Evolutionary conservation across 1,140 invertebrate species (phyloP).

Genomic region (Drosophila trapezifrons): DNA sequence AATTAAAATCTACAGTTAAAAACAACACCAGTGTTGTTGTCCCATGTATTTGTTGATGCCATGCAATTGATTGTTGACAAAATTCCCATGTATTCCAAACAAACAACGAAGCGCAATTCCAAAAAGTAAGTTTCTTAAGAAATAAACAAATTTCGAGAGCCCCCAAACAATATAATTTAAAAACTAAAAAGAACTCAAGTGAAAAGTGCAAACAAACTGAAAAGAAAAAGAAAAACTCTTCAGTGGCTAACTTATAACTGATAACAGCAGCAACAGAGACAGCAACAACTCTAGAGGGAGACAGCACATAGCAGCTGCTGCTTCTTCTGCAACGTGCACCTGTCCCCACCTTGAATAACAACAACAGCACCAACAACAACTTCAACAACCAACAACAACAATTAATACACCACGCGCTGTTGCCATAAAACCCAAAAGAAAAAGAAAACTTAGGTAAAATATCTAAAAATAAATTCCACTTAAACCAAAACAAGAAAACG

Average conservation of each 20-base stretch:
- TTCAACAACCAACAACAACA: constrained; percentile 48
- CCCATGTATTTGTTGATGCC: constrained; percentile 80
- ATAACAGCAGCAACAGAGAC: constrained; percentile 46
- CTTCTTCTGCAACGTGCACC: constrained; percentile 49
- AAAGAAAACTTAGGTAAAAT: constrained; percentile 82
- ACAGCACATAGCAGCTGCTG: constrained; percentile 51
- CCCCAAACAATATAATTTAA: constrained; percentile 10
- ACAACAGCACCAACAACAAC: constrained; percentile 21
- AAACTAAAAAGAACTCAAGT: constrained; percentile 10
- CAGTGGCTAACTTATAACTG: constrained; percentile 40
- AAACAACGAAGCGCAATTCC: constrained; percentile 84
- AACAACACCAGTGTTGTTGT: constrained; percentile 64
- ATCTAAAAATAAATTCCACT: constrained; percentile 82
- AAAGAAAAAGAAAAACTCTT: constrained; percentile 13
- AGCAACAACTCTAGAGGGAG: constrained; percentile 34
- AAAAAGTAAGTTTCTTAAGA: constrained; percentile 80
- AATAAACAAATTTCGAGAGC: constrained; percentile 13
- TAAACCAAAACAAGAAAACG: constrained; percentile 56
- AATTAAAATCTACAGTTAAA: constrained; percentile 22
- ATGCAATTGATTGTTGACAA: constrained; percentile 84
- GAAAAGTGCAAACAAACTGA: constrained; percentile 38
- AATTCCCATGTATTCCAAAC: constrained; percentile 84
- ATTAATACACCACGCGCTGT: constrained; percentile 56
- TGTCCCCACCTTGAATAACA: constrained; percentile 44
- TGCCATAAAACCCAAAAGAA: constrained; percentile 65